Base-by-base conservation (phyloP, 2,888 invertebrate genomes). In the Byasa hedistus region DNA sequence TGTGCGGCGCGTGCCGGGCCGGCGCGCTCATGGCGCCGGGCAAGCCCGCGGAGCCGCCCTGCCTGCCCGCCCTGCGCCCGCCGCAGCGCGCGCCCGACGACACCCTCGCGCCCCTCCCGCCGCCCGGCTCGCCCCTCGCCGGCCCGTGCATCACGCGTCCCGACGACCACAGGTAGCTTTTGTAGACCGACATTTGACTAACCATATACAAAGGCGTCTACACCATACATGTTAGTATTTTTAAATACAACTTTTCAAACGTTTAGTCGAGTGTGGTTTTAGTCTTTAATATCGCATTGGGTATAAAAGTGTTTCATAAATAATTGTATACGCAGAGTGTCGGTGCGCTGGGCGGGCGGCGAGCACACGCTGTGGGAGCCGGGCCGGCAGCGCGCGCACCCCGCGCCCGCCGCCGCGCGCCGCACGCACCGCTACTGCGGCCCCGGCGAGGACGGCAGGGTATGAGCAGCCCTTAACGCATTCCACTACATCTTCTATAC, bases 301-400 rank as follows among this genome's bases (percentile, higher is more conserved):
- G 32, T 32, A 32, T 32, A 7, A 8, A 10, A 32, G 32, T 32
- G 32, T 1, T 32, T 8, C 1, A 32, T 32, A 32, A 8, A 10
- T 32, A 10, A 10, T 27, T 27, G 27, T 4, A 10, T 32, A 10
- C 32, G 54, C 61, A 66, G 57, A 10, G 21, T 54, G 57, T 55
- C 52, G 17, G 36, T 64, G n/a, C 86, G 86, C 64, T 87, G 86
- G 86, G 79, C 74, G 54, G 87, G 87, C 64, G 87, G 87, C 0
- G 86, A 86, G 3, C 86, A 86, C 79, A 87, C 87, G 22, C 73
- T 83, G 72, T 23, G 82, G 58, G 21, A 76, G 12, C 74, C 70
- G 5, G 69, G 69, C 65, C 73, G 75, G 56, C 59, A 70, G 55
- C 76, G 75, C 5, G 76, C 71, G 71, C 70, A 17, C 12, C 79